Percentiles rank a stretch among this genome's conserved stretches.
Evolutionary conservation across 2,797 vertebrate species (phyloP).

Genomic region (Sciaenops ocellatus): DNA sequence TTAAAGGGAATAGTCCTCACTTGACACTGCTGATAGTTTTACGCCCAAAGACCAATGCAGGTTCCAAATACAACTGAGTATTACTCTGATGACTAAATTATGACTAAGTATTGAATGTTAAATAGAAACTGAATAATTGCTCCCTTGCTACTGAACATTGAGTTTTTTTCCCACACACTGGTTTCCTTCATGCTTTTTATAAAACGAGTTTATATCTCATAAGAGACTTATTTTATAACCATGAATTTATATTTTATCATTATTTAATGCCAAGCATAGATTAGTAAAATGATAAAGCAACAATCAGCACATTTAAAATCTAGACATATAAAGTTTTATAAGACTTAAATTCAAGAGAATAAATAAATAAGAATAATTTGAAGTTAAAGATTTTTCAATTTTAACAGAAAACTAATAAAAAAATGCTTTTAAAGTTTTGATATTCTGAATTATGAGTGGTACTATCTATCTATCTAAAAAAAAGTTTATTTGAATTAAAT

Average conservation of each 20-base stretch:
- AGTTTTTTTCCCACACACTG: not conserved
- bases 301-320: not conserved
- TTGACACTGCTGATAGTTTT: constrained; percentile 48
- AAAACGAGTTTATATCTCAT: not conserved
- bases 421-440: not conserved
- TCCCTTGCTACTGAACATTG: not conserved
- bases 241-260: not conserved
- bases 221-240: not conserved
- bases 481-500: not conserved
- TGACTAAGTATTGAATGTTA: not conserved
- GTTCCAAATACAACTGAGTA: constrained; percentile 17
- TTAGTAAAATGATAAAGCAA: not conserved
- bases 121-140: not conserved
- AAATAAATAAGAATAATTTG: not conserved
- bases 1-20: constrained; percentile 34
- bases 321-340: not conserved
- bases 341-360: not conserved
- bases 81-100: constrained; percentile 31
- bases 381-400: not conserved
- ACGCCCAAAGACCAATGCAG: constrained; percentile 1
- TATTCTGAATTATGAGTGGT: not conserved
- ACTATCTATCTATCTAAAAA: not conserved
- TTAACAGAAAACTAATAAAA: not conserved
- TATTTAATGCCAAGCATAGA: not conserved
- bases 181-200: not conserved